These are phyloP conservation scores for Heliconius erato DNA, from an alignment of 2,888 invertebrate species.

Conservation along the genomic window DNA sequence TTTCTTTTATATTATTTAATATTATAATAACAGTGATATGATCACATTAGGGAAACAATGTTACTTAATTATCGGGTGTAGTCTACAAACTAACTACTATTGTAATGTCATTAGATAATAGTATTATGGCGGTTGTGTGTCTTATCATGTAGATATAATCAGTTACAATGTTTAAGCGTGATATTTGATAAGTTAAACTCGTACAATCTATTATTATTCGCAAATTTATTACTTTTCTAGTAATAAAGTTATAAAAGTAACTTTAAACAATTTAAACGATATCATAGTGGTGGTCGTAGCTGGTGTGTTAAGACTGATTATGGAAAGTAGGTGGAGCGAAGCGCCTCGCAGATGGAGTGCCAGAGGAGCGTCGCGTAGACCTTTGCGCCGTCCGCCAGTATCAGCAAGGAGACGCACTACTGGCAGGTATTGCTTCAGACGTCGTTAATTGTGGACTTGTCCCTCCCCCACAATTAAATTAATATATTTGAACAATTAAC, in stretches of 20 bases:
- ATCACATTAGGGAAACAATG: conserved; percentile 14
- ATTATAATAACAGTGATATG: not conserved
- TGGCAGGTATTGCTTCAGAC: conserved; percentile 82
- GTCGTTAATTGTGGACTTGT: not conserved
- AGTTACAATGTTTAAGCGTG: conserved; percentile 39
- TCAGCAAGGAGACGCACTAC: conserved; percentile 87
- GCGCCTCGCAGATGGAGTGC: conserved; percentile 83
- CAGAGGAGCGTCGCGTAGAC: conserved; percentile 77
- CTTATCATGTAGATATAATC: conserved; percentile 45
- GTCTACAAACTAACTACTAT: conserved; percentile 21
- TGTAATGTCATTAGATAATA: conserved; percentile 37
- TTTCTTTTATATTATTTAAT: conserved; percentile 15
- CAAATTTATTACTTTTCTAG: not conserved
- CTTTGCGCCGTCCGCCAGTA: conserved; percentile 84
- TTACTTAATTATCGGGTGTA: conserved; percentile 15
- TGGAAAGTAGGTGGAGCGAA: conserved; percentile 77
- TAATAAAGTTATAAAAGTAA: not conserved
- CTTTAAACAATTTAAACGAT: not conserved
- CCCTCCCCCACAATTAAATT: too few relatives aligned
- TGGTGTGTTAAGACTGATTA: conserved; percentile 58
- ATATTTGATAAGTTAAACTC: conserved; percentile 36
- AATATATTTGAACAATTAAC: too few relatives aligned
- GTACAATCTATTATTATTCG: conserved; percentile 11
- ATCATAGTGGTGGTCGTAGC: conserved; percentile 52
- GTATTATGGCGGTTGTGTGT: conserved; percentile 37